Base-by-base conservation (phyloP, 2,797 vertebrate genomes). In the Brotula barbata region DNA sequence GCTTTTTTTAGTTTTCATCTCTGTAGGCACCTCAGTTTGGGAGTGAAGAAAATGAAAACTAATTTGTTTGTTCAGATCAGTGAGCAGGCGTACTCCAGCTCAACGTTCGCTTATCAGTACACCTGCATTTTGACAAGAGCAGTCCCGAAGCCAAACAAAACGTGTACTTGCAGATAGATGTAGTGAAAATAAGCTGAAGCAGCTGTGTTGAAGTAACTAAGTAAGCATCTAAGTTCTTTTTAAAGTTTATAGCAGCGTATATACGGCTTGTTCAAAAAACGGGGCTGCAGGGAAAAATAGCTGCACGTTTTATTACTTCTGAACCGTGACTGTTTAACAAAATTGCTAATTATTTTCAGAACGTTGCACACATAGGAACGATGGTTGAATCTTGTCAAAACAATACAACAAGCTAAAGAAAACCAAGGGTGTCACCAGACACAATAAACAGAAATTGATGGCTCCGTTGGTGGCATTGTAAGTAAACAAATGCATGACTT, bases 281-380 rank as follows among this genome's bases (percentile, higher is more conserved):
- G n/a, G n/a, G n/a, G n/a, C n/a, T n/a, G n/a, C n/a, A n/a, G n/a
- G n/a, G n/a, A n/a, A n/a, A n/a, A n/a, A n/a, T n/a, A n/a, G n/a
- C n/a, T n/a, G n/a, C n/a, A n/a, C 21, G 22, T 7, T 19, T 36
- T 40, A 15, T 58, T 58, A 62, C 62, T 47, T 49, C 39, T 60
- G 11, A 36, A 43, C 55, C 45, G 66, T 36, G 70, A 71, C 56
- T 60, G 44, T 58, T 65, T 78, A 46, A 67, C 74, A 64, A 44
- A 28, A 73, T 23, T 42, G 20, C 42, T 75, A 47, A 75, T 58
- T 54, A 66, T 69, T n/a, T n/a, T n/a, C n/a, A n/a, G n/a, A n/a
- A n/a, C n/a, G n/a, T n/a, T 37, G 23, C 40, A 21, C 45, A 58
- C 22, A 62, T 43, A 50, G 60, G 8, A 31, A 65, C 61, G 58